Percentiles rank a stretch among this genome's conserved stretches.
Evolutionary conservation across 2,797 vertebrate genomes (phyloP).

Genomic region (Pagetopsis macropterus): DNA sequence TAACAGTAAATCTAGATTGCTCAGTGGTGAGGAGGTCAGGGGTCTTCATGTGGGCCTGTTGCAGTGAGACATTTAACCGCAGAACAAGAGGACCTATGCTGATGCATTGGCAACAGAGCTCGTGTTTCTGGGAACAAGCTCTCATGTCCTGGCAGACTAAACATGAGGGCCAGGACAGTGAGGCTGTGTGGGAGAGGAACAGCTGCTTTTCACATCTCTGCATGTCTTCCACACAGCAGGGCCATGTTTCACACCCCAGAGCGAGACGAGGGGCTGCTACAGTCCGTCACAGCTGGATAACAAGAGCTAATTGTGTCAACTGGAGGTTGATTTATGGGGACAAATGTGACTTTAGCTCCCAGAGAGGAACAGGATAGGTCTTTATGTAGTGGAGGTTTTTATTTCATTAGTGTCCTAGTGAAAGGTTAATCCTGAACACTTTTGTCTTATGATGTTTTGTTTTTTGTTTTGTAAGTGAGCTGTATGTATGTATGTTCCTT

Average conservation of each 20-base stretch:
- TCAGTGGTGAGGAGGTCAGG: slow-evolving; percentile 27
- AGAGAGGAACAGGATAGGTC: neutral
- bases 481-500: too few species aligned
- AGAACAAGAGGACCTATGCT: slow-evolving; percentile 44
- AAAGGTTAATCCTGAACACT: neutral
- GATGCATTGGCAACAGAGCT: slow-evolving; percentile 42
- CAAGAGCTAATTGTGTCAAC: slow-evolving; percentile 38
- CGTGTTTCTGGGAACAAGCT: slow-evolving; percentile 65
- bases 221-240: slow-evolving; percentile 46
- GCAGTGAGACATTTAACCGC: slow-evolving; percentile 39
- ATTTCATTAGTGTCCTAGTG: neutral
- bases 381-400: too few species aligned
- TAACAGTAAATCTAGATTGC: slow-evolving; percentile 15
- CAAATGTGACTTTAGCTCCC: slow-evolving; percentile 6
- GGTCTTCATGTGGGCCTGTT: slow-evolving; percentile 22
- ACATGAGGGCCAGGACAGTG: slow-evolving; percentile 51
- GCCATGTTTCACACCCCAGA: slow-evolving; percentile 59
- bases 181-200: slow-evolving; percentile 70
- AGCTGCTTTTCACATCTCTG: slow-evolving; percentile 76
- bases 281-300: slow-evolving; percentile 47
- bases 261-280: slow-evolving; percentile 30
- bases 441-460: neutral
- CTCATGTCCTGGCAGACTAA: slow-evolving; percentile 74
- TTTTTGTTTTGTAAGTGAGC: neutral
- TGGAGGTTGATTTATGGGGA: slow-evolving; percentile 39